phyloP scores from a whole-genome alignment of 2,888 invertebrate genomes.

The Plusia festucae region DNA sequence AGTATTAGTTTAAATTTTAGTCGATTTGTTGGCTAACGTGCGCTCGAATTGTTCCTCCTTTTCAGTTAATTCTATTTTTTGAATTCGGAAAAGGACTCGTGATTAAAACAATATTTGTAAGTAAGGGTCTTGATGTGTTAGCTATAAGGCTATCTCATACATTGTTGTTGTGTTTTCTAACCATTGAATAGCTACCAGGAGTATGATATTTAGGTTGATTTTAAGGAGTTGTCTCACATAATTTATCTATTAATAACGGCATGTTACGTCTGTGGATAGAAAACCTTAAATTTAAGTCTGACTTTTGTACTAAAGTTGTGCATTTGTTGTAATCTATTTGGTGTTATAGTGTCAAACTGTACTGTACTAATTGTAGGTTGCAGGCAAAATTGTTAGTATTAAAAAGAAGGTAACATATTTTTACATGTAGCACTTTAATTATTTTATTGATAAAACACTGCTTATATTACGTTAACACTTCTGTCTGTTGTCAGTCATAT shows the following conservation, averaged over 20 bases:
- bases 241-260: slow-evolving; percentile 62
- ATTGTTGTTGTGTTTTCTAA: slow-evolving; percentile 54
- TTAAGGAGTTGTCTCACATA: slow-evolving; percentile 60
- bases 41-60: slow-evolving; percentile 50
- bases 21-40: slow-evolving; percentile 36
- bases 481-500: slow-evolving; percentile 51
- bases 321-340: slow-evolving; percentile 57
- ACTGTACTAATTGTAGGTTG: slow-evolving; percentile 49
- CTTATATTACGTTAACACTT: slow-evolving; percentile 57
- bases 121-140: slow-evolving; percentile 40
- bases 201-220: slow-evolving; percentile 57
- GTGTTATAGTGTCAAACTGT: slow-evolving; percentile 53
- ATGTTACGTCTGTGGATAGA: slow-evolving; percentile 60
- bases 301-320: slow-evolving; percentile 74
- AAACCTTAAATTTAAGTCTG: slow-evolving; percentile 78
- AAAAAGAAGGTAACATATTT: slow-evolving; percentile 53
- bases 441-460: slow-evolving; percentile 52
- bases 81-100: slow-evolving; percentile 59
- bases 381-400: slow-evolving; percentile 61
- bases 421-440: slow-evolving; percentile 54
- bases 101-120: slow-evolving; percentile 57
- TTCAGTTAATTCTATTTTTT: slow-evolving; percentile 59
- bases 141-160: slow-evolving; percentile 51
- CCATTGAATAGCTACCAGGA: slow-evolving; percentile 50
- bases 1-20: slow-evolving; percentile 24